Conservation (phyloP, 2,888 invertebrate species). For the Zygothrica quintamaculata region DNA sequence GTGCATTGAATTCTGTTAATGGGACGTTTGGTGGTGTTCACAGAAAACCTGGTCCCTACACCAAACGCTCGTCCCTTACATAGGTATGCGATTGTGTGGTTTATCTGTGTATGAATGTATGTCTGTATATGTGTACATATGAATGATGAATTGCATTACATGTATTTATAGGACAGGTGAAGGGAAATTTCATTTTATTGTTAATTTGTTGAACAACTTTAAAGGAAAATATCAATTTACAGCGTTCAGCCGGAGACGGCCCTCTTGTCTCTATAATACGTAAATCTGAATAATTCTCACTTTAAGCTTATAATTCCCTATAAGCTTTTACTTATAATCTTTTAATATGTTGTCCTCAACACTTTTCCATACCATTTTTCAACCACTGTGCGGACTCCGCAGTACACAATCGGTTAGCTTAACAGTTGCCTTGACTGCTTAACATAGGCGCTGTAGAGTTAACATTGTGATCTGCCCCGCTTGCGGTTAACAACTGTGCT, state of each 20-base stretch:
- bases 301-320: too few species aligned
- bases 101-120: slow-evolving; percentile 9
- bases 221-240: slow-evolving; percentile 56
- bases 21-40: slow-evolving; percentile 59
- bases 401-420: too few species aligned
- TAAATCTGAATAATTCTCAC: too few species aligned
- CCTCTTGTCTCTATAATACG: too few species aligned
- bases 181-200: slow-evolving; percentile 63
- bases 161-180: slow-evolving; percentile 47
- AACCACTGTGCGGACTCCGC: too few species aligned
- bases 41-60: slow-evolving; percentile 9
- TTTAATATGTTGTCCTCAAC: too few species aligned
- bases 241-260: background rate
- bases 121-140: slow-evolving; percentile 31
- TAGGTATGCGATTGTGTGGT: background rate
- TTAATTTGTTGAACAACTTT: slow-evolving; percentile 46
- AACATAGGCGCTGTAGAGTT: slow-evolving; percentile 14
- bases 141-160: slow-evolving; percentile 76
- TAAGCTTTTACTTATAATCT: too few species aligned
- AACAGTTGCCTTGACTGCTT: background rate
- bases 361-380: too few species aligned
- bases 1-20: slow-evolving; percentile 78
- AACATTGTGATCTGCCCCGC: slow-evolving; percentile 38
- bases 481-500: slow-evolving; percentile 63
- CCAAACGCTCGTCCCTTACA: slow-evolving; percentile 12